phyloP scores from a whole-genome alignment of 64 coral and sea anemone genomes.

The Catalaphyllia jardinei region DNA sequence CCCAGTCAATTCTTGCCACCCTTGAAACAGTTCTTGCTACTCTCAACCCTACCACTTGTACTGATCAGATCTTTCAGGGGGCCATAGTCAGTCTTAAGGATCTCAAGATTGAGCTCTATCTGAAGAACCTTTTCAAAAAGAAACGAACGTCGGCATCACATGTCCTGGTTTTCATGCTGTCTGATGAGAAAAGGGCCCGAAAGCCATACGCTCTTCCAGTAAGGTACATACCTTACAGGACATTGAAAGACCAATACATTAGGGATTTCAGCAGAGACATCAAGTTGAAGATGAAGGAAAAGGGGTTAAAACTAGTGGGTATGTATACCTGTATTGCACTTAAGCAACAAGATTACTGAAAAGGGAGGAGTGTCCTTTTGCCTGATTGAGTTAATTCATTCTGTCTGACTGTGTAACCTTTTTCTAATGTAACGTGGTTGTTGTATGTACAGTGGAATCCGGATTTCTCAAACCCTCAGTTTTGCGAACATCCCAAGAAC shows the following conservation, averaged over 20 bases:
- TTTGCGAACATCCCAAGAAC: no score
- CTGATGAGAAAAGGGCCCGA: constrained; percentile 15
- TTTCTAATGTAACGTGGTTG: no score
- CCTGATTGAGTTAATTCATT: no score
- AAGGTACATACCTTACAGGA: constrained; percentile 4
- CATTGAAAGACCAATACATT: constrained; percentile 27
- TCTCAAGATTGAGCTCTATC: neutral
- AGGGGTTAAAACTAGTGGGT: constrained; percentile 22
- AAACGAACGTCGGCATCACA: constrained; percentile 39
- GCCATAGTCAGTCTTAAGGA: constrained; percentile 36
- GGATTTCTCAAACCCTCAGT: no score
- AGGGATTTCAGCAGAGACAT: constrained; percentile 2
- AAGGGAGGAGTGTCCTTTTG: no score
- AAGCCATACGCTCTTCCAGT: constrained; percentile 43
- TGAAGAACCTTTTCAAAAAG: constrained; percentile 55
- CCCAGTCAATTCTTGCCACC: neutral
- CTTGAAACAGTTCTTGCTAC: constrained; percentile 17
- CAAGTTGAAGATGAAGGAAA: constrained; percentile 18
- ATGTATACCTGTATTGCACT: neutral
- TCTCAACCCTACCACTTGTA: constrained; percentile 24
- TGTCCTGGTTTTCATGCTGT: constrained; percentile 37
- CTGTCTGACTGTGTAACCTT: no score
- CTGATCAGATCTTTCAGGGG: neutral
- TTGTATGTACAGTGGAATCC: no score
- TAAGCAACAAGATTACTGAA: no score